phyloP scores from a whole-genome alignment of 1,140 invertebrate genomes.

The Cryptotermes secundus region DNA sequence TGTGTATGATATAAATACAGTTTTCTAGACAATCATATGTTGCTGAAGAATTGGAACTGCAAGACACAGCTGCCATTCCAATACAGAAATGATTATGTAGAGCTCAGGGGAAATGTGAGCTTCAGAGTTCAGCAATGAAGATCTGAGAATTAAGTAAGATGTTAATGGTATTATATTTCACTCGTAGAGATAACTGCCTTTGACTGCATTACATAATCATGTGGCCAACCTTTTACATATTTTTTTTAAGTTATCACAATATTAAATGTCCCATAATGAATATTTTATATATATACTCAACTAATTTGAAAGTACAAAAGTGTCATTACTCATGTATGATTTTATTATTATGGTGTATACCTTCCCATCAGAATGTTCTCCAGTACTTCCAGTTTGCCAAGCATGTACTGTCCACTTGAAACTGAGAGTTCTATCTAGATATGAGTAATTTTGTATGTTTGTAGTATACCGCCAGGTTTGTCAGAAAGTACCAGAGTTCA shows the following conservation, averaged over 20 bases:
- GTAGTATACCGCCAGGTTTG: too few species aligned
- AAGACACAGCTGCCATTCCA: not conserved
- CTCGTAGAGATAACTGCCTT: not conserved
- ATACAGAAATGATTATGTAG: not conserved
- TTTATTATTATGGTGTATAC: not conserved
- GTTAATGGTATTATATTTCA: not conserved
- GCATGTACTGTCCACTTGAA: too few species aligned
- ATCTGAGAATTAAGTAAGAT: not conserved
- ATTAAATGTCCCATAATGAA: not conserved
- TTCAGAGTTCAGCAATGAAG: not conserved
- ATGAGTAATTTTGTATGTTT: too few species aligned
- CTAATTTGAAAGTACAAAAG: conserved; percentile 1
- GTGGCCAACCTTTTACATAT: not conserved
- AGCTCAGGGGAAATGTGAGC: not conserved
- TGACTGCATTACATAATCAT: not conserved
- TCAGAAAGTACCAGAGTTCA: too few species aligned
- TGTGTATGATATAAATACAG: not conserved
- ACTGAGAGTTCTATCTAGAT: too few species aligned
- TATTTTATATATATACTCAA: not conserved
- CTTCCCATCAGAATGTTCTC: too few species aligned
- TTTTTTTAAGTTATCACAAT: not conserved
- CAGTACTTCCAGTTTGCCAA: too few species aligned
- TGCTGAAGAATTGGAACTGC: not conserved
- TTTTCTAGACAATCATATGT: conserved; percentile 12
- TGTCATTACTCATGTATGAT: not conserved